A percentile compares a stretch with the other conserved stretches of the same genome.
Conservation (phyloP, 2,888 invertebrate species). For the Eutolmus rufibarbis region DNA sequence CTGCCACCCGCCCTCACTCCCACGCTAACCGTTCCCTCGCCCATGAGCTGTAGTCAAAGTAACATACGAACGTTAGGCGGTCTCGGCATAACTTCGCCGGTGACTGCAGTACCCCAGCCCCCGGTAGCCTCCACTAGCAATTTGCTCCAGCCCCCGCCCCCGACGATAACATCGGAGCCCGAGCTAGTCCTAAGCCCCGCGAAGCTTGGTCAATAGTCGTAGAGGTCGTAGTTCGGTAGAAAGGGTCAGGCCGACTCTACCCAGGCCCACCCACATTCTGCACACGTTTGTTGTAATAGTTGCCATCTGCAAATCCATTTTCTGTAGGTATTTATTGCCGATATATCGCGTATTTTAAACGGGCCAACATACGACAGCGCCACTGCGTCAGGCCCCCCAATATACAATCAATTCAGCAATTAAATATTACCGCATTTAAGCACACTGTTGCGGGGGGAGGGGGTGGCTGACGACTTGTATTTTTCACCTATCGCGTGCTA, state of each 20-base stretch:
- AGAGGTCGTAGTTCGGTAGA: neutral
- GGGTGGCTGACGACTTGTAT: neutral
- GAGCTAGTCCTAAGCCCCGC: slow-evolving; percentile 63
- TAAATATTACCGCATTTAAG: slow-evolving; percentile 29
- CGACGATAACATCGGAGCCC: slow-evolving; percentile 53
- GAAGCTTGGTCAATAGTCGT: slow-evolving; percentile 60
- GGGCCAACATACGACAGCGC: neutral
- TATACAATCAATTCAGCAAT: slow-evolving; percentile 36
- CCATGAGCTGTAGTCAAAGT: slow-evolving; percentile 32
- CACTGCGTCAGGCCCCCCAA: neutral
- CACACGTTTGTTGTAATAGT: neutral
- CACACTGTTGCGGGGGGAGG: neutral
- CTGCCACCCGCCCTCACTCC: slow-evolving; percentile 53
- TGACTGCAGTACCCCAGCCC: slow-evolving; percentile 31
- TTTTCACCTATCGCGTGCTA: neutral
- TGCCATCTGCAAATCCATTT: neutral
- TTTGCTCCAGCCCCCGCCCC: slow-evolving; percentile 35
- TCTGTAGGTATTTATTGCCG: neutral
- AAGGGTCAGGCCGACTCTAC: neutral
- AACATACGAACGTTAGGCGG: slow-evolving; percentile 50
- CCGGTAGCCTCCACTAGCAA: slow-evolving; percentile 42
- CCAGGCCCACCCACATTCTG: neutral
- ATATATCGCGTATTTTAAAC: neutral
- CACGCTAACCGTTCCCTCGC: slow-evolving; percentile 42
- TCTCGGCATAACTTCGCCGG: slow-evolving; percentile 51